Conservation (phyloP, 2,888 invertebrate genomes). For the Scrobipalpa costella region DNA sequence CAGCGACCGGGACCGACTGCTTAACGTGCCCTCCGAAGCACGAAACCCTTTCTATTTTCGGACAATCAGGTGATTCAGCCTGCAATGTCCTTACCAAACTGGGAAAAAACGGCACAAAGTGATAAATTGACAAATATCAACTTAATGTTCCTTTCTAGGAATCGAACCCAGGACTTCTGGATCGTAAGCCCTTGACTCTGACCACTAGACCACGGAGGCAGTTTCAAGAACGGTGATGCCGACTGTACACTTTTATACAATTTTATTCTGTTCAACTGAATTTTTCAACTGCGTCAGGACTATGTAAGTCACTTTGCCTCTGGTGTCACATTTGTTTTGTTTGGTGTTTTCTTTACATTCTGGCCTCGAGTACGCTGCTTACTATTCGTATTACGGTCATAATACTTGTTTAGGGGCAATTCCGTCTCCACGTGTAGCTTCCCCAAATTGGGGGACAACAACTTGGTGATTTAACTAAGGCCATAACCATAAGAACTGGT, state of each 20-base stretch:
- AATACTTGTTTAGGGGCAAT: conserved; percentile 19
- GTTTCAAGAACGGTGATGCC: conserved; percentile 49
- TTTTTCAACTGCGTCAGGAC: conserved; percentile 24
- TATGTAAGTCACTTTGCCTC: conserved; percentile 19
- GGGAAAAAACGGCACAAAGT: too few relatives aligned
- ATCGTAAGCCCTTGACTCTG: too few relatives aligned
- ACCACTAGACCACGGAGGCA: too few relatives aligned
- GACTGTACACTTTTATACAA: conserved; percentile 42
- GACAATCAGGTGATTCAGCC: too few relatives aligned
- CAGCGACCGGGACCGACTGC: too few relatives aligned
- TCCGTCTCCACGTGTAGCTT: conserved; percentile 11
- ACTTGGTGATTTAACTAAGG: conserved; percentile 17
- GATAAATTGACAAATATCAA: too few relatives aligned
- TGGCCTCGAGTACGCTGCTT: not conserved
- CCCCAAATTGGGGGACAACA: conserved; percentile 17
- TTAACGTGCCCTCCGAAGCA: too few relatives aligned
- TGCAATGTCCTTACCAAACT: too few relatives aligned
- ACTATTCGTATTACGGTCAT: conserved; percentile 11
- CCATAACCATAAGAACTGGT: conserved; percentile 13
- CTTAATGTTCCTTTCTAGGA: too few relatives aligned
- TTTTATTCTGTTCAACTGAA: conserved; percentile 34
- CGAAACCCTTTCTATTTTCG: too few relatives aligned
- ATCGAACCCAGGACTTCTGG: too few relatives aligned
- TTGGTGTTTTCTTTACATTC: not conserved
- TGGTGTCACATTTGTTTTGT: conserved; percentile 17